Conservation (phyloP, 2,797 vertebrate genomes). For the Spea hammondii region DNA sequence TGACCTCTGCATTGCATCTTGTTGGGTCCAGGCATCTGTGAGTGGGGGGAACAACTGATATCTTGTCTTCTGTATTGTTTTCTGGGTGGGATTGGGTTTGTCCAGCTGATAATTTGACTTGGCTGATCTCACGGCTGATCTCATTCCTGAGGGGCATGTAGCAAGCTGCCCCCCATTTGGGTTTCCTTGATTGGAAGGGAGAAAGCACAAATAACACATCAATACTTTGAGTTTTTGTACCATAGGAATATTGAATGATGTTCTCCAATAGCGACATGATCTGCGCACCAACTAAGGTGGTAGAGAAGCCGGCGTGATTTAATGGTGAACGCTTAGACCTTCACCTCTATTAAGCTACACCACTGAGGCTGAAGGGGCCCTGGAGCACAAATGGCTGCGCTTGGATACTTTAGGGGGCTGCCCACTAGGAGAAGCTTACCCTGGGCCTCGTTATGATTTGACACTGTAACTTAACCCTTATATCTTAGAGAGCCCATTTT, state of each 20-base stretch:
- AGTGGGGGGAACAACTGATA: conserved; percentile 25
- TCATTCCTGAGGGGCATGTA: neutral
- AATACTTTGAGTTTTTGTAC: neutral
- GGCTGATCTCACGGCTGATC: neutral
- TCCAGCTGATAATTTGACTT: neutral
- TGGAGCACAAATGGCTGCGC: too few species aligned
- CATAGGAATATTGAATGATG: neutral
- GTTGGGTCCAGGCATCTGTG: conserved; percentile 36
- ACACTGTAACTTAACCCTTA: too few species aligned
- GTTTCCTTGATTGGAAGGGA: conserved; percentile 3
- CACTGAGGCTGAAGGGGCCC: too few species aligned
- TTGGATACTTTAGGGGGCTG: too few species aligned
- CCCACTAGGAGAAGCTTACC: too few species aligned
- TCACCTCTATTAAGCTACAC: too few species aligned
- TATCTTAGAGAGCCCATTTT: too few species aligned
- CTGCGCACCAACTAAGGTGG: too few species aligned
- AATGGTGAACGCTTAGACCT: too few species aligned
- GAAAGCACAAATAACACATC: neutral
- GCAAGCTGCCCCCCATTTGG: neutral
- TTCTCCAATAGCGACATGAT: too few species aligned
- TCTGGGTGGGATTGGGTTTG: neutral
- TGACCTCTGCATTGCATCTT: conserved; percentile 46
- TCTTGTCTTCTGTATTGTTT: neutral
- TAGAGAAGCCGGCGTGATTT: too few species aligned
- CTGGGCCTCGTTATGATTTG: too few species aligned